Percentiles rank a stretch among this genome's conserved stretches.
phyloP scores from a whole-genome alignment of 2,888 invertebrate species.

The Suillia variegata region DNA sequence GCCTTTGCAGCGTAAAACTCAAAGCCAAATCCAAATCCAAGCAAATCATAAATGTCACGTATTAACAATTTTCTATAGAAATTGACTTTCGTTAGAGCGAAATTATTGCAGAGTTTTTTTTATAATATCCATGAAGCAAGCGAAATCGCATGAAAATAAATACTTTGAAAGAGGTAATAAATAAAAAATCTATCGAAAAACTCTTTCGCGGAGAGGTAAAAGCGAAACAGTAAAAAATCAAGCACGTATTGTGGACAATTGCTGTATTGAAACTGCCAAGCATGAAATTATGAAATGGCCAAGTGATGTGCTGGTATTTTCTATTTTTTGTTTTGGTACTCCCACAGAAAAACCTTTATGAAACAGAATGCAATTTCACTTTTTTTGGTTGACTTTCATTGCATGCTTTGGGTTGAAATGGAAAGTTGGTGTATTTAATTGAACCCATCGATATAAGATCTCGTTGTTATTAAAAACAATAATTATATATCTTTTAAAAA shows the following conservation, averaged over 20 bases:
- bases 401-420: no score
- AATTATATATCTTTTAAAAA: no score
- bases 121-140: no score
- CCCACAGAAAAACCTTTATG: no score
- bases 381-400: no score
- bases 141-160: not conserved
- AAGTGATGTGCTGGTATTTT: not conserved
- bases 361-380: no score
- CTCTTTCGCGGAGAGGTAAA: no score
- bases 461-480: no score
- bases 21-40: not conserved
- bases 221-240: not conserved
- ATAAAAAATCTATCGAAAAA: not conserved
- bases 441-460: no score
- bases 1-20: not conserved
- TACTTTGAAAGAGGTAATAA: not conserved
- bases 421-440: no score
- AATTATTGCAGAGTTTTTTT: not conserved
- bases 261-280: not conserved
- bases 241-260: not conserved
- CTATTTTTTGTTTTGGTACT: no score
- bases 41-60: slow-evolving; percentile 3
- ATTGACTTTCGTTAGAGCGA: not conserved
- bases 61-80: not conserved
- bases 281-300: not conserved